Conservation (phyloP, 2,888 invertebrate species). For the Hylaea fasciaria region DNA sequence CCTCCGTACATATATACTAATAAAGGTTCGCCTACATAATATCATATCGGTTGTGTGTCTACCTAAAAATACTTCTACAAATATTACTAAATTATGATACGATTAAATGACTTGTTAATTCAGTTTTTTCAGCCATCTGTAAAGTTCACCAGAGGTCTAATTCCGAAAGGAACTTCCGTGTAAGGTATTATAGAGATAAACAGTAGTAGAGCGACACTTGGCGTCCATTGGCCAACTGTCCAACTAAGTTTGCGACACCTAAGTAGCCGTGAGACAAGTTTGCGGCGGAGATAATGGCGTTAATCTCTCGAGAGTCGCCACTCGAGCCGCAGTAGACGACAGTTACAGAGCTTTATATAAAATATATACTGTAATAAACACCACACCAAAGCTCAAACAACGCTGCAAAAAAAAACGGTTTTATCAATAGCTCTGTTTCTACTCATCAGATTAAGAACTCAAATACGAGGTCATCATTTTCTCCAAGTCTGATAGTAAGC, state of each 20-base stretch:
- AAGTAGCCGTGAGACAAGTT: slow-evolving; percentile 68
- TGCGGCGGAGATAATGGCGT: slow-evolving; percentile 66
- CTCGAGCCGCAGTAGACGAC: slow-evolving; percentile 44
- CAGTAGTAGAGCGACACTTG: slow-evolving; percentile 40
- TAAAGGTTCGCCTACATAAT: too few species aligned
- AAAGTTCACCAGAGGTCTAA: slow-evolving; percentile 4
- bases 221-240: slow-evolving; percentile 46
- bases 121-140: not conserved
- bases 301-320: slow-evolving; percentile 66
- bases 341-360: slow-evolving; percentile 12
- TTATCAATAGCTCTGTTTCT: not conserved
- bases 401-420: not conserved
- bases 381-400: not conserved
- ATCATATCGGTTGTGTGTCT: too few species aligned
- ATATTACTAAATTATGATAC: too few species aligned
- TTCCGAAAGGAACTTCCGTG: slow-evolving; percentile 7
- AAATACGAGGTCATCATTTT: too few species aligned
- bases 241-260: slow-evolving; percentile 58
- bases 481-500: too few species aligned
- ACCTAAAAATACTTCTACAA: too few species aligned
- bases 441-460: too few species aligned
- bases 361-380: slow-evolving; percentile 10
- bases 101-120: not conserved
- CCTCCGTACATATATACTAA: too few species aligned
- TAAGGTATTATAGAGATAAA: slow-evolving; percentile 39